phyloP scores from a whole-genome alignment of 2,797 vertebrate species.

The Ctenopoma multispine region DNA sequence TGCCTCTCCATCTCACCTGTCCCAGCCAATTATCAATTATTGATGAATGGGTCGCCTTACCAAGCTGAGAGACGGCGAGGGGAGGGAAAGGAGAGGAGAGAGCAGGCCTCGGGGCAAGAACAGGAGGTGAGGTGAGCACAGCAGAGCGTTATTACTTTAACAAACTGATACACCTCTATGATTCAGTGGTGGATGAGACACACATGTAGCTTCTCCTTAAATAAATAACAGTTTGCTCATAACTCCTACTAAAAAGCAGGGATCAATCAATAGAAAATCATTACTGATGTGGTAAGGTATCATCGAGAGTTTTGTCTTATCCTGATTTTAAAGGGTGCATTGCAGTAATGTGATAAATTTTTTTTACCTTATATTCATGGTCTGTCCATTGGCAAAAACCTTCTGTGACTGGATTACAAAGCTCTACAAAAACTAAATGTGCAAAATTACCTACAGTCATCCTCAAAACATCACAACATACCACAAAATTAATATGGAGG shows the following conservation, averaged over 20 bases:
- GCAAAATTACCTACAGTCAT: conserved; percentile 5
- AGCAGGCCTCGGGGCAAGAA: conserved; percentile 43
- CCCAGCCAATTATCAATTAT: conserved; percentile 87
- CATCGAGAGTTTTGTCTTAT: background rate
- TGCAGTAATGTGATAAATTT: background rate
- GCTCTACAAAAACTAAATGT: background rate
- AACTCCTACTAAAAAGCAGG: background rate
- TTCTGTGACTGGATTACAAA: background rate
- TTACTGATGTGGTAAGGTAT: conserved; percentile 2
- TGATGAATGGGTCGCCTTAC: conserved; percentile 87
- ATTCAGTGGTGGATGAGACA: conserved; percentile 18
- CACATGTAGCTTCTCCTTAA: background rate
- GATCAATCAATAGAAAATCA: conserved; percentile 23
- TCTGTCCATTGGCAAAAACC: background rate
- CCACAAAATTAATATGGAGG: background rate
- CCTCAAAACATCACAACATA: conserved; percentile 12
- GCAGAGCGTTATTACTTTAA: conserved; percentile 58
- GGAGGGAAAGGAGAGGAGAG: conserved; percentile 37
- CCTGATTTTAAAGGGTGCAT: background rate
- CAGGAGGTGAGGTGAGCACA: conserved; percentile 50
- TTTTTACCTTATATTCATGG: background rate
- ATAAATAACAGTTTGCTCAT: background rate
- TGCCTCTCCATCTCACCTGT: conserved; percentile 87
- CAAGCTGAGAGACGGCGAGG: conserved; percentile 39
- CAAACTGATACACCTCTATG: conserved; percentile 58